Base-by-base conservation (phyloP, 2,113 vertebrate genomes). In the Caranx melampygus region DNA sequence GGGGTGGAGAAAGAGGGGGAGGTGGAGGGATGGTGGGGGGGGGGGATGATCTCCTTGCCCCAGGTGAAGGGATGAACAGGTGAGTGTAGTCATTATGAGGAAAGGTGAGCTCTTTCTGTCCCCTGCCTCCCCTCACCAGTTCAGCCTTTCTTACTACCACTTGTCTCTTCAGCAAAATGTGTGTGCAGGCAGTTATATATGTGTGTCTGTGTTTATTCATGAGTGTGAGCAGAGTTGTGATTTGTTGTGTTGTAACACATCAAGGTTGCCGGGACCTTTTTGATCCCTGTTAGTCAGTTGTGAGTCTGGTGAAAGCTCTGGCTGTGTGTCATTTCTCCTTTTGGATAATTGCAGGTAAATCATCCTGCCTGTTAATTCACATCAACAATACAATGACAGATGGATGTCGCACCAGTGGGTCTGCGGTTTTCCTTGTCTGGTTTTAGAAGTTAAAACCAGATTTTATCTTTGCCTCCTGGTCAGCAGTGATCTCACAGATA, bases 21-120 rank as follows among this genome's bases (percentile, higher is more conserved):
- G 66, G 31, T 31, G 51, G 49, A 57, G 63, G 0, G 3, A 20
- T 5, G 34, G 16, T 42, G 12, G 57, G 52, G 78, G 74, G 89
- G 81, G 88, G 81, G 91, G 77, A 82, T 87, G 90, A 91, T 94
- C 87, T 83, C 84, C 77, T 75, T 90, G 93, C 92, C 93, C 87
- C 91, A 94, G 95, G 93, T 94, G 93, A 94, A 85, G 92, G 87
- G 89, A 94, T 91, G 86, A 93, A 94, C 93, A 95, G 93, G 93
- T 95, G 94, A 95, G 87, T 68, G 18, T 60, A 89, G 91, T 91
- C 90, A 94, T 95, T 92, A 92, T 92, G 84, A 92, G 85, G 92
- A 93, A 95, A 95, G 91, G 86, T 93, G 93, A 95, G 93, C 93
- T 89, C 87, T 78, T 12, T 85, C 79, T 84, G 61, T 89, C 83